These are phyloP conservation scores for Antrozous pallidus DNA, from an alignment of 2,797 vertebrate genomes.

Conservation along the genomic window DNA sequence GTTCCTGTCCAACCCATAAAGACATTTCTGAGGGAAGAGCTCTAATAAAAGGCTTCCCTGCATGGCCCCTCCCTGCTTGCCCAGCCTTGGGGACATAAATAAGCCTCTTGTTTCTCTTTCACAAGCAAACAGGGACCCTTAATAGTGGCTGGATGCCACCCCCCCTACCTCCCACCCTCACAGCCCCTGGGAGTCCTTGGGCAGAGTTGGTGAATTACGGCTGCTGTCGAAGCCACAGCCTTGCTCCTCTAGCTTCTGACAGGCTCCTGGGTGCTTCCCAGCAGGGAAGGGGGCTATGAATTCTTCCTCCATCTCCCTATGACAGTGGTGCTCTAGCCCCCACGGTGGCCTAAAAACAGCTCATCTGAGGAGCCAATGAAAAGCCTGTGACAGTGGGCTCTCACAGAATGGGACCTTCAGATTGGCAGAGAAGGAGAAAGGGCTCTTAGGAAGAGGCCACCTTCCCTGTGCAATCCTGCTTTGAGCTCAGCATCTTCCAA, in stretches of 20 bases:
- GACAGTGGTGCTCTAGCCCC: rapidly evolving
- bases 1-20: constrained; percentile 39
- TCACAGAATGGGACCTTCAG: neutral
- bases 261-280: neutral
- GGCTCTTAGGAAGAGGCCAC: neutral
- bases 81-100: constrained; percentile 31
- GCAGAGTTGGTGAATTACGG: neutral
- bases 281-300: neutral
- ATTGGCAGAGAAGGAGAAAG: neutral
- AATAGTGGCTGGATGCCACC: neutral
- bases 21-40: constrained; percentile 51
- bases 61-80: neutral
- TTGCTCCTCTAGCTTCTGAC: neutral
- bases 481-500: no score
- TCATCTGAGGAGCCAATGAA: neutral
- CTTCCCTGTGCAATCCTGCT: rapidly evolving
- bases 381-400: neutral
- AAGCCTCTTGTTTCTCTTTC: constrained; percentile 58
- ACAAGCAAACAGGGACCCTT: constrained; percentile 2
- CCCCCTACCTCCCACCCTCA: rapidly evolving
- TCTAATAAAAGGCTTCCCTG: constrained; percentile 58
- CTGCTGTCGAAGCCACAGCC: neutral
- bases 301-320: neutral
- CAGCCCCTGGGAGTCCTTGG: neutral
- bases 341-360: neutral